Base-by-base conservation (phyloP, 35 echinoderm and acorn worm species). In the Chiridota heheva region DNA sequence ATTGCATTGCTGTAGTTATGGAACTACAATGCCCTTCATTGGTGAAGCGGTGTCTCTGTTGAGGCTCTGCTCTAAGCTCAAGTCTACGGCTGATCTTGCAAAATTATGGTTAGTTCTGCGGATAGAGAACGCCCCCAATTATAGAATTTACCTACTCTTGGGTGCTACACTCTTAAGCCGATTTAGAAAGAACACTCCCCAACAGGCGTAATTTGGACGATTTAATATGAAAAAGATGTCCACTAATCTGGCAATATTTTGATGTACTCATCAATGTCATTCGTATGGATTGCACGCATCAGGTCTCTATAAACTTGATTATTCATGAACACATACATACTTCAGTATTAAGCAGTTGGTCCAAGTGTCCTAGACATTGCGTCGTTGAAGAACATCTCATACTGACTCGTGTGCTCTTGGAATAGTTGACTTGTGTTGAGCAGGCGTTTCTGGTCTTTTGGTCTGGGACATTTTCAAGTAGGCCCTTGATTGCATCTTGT, bases 151-250 rank as follows among this genome's bases (percentile, higher is more conserved):
- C 61, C 4, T 73, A 67, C 24, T 60, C 34, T 85, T 22, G 18
- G 72, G 86, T 53, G 42, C 74, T 67, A 45, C 51, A 31, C 66
- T 69, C 45, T 25, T 64, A n/a, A 96, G 73, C 37, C 86, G 51
- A 17, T 80, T 63, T 10, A 86, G 85, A 58, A 77, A 86, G 25
- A 94, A 86, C 16, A 82, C 70, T 7, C 85, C 81, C 85, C 80
- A 94, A 20, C 81, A 51, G 31, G 91, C 86, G 86, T 90, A 96
- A 37, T 86, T 96, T 6, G 91, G 82, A 18, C 86, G 57, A 69
- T 96, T 85, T n/a, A 90, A 51, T 45, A 39, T 82, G 59, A 89
- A 93, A 53, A 88, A 93, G 47, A 92, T 56, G 63, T 80, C 31
- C 29, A 78, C 79, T 2, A 78, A 51, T 28, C 61, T 24, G 48